Conservation (phyloP, 1,140 invertebrate genomes). For the Leptinotarsa texana region DNA sequence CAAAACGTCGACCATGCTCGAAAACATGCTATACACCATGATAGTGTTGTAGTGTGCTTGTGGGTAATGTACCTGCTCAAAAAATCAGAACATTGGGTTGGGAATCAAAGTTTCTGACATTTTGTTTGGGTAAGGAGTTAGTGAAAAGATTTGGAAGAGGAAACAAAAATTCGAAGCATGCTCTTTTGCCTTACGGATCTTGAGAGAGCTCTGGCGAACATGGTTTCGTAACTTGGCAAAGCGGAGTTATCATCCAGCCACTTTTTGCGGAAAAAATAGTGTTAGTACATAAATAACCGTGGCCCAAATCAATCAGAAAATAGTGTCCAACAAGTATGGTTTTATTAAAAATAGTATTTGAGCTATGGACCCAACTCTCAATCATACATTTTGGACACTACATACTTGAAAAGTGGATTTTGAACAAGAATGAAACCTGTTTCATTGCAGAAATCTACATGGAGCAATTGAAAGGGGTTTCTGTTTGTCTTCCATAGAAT, state of each 20-base stretch:
- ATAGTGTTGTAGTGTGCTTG: not conserved
- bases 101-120: not conserved
- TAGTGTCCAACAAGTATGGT: not conserved
- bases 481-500: too few relatives aligned
- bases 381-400: not conserved
- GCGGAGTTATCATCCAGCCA: slow-evolving; percentile 70
- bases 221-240: slow-evolving; percentile 66
- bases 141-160: not conserved
- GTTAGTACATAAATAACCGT: slow-evolving; percentile 45
- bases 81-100: not conserved
- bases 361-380: not conserved
- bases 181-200: slow-evolving; percentile 61
- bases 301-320: not conserved
- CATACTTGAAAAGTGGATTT: too few relatives aligned
- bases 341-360: not conserved
- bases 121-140: not conserved
- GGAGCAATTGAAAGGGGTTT: too few relatives aligned
- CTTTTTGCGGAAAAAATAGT: slow-evolving; percentile 52
- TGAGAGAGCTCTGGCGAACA: slow-evolving; percentile 65
- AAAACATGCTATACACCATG: slow-evolving; percentile 14
- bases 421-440: too few relatives aligned
- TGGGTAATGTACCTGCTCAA: not conserved
- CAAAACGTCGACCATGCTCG: slow-evolving; percentile 14
- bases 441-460: too few relatives aligned
- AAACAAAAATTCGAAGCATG: slow-evolving; percentile 12